Conservation (phyloP, 92 coral and sea anemone genomes). For the Phymanthus crucifer region DNA sequence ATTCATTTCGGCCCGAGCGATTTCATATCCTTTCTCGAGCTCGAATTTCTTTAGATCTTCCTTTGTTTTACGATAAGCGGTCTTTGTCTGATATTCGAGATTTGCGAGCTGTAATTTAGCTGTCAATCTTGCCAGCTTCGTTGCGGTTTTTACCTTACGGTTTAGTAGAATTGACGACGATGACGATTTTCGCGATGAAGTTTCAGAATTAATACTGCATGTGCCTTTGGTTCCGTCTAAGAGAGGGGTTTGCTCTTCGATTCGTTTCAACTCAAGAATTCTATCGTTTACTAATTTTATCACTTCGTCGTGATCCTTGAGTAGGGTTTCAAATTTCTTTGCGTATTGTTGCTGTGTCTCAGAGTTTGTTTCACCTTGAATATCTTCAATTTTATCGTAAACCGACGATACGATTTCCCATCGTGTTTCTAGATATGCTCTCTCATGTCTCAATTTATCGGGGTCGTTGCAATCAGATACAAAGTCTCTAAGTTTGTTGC, state of each 20-base stretch:
- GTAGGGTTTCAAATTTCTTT: neutral
- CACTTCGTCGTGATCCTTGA: neutral
- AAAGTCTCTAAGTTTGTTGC: neutral
- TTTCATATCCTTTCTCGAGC: neutral
- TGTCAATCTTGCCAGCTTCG: neutral
- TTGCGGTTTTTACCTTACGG: neutral
- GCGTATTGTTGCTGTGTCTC: neutral
- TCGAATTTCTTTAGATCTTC: conserved; percentile 4
- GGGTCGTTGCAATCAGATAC: conserved; percentile 6
- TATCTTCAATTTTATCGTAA: neutral
- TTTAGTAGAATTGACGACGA: neutral
- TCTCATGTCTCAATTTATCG: neutral
- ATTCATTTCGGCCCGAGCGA: conserved; percentile 15
- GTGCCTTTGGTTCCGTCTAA: neutral
- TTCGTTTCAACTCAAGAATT: neutral
- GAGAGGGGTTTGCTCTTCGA: neutral
- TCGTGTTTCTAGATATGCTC: neutral
- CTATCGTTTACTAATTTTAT: neutral
- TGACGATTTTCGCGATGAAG: neutral
- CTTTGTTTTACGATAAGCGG: neutral
- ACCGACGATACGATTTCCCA: neutral
- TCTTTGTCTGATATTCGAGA: neutral
- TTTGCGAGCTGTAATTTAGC: neutral
- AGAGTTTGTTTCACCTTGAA: neutral
- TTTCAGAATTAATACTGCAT: neutral